Evolutionary conservation across 1,140 invertebrate species (phyloP), one percentile per base, ranked within the genome.

Genomic region (Drosophila micromelanica): DNA sequence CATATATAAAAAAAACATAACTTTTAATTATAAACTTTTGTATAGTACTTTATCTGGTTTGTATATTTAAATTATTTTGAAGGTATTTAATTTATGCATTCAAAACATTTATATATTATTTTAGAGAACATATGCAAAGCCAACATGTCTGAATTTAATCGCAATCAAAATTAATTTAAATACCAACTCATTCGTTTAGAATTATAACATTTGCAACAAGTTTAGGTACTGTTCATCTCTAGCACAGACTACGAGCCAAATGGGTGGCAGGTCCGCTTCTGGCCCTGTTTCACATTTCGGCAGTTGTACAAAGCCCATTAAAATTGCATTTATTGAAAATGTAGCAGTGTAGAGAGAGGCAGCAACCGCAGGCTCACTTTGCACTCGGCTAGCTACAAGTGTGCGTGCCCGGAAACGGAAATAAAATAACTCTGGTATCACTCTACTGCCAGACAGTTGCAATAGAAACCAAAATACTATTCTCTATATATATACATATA

Each of bases 321-420:
- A 89, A 89, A 89, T 62, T 89, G 84, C 84, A 89, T 89, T 89
- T 89, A 89, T 79, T 84, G 69, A 69, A 77, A 84, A 87, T 89
- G 80, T 87, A 89, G 74, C 72, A 77, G 64, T 71, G 64, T 63
- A 84, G 69, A 72, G 78, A 79, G 77, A 79, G 84, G 76, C 74
- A 63, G 59, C 54, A 65, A 80, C 85, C 85, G 70, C 84, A 89
- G 79, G 84, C 69, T 73, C 65, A 89, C 82, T 80, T 70, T 72
- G 65, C 72, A 79, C 76, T 76, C 30, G 45, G 45, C 45, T 27
- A 54, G 75, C 73, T 80, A 86, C 73, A 80, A 65, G 57, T 68
- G 78, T 75, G 82, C 72, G 78, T 82, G 78, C 40, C 72, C 68
- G 84, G 82, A 84, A 89, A 77, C 84, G 84, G 84, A 89, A 90